These are phyloP conservation scores for Drosophila bocki DNA, from an alignment of 1,140 invertebrate genomes.

Conservation along the genomic window DNA sequence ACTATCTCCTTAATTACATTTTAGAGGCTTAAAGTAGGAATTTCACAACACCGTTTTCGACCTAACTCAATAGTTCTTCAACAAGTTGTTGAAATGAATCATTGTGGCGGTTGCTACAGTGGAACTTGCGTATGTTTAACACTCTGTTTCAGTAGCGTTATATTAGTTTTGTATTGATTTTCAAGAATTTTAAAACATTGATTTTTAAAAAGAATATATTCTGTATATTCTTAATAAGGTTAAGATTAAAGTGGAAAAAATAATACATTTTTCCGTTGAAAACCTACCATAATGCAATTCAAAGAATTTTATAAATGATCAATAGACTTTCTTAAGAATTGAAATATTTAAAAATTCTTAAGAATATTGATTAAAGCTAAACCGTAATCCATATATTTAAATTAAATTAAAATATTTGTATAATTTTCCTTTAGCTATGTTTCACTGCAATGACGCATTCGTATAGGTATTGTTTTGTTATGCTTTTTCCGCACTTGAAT, in stretches of 20 bases:
- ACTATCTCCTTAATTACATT: too few species aligned
- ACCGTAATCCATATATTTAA: neutral
- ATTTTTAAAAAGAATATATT: too few species aligned
- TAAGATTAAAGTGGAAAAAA: too few species aligned
- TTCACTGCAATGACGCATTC: constrained; percentile 39
- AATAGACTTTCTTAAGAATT: neutral
- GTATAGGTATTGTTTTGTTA: constrained; percentile 34
- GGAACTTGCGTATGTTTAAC: neutral
- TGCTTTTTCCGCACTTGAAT: constrained; percentile 56
- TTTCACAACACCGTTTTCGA: constrained; percentile 9
- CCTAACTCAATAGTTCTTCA: constrained; percentile 14
- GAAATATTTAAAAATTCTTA: neutral
- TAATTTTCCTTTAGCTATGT: neutral
- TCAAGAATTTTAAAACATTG: too few species aligned
- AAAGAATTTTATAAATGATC: neutral
- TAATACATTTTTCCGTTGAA: too few species aligned
- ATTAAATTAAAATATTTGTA: neutral
- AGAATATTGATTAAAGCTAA: neutral
- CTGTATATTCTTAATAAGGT: too few species aligned
- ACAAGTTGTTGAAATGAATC: constrained; percentile 9
- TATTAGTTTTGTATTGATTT: too few species aligned
- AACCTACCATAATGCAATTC: too few species aligned
- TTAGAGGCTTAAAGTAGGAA: neutral
- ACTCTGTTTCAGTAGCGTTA: too few species aligned
- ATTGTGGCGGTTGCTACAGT: neutral